These are phyloP conservation scores for Gadus macrocephalus DNA, from an alignment of 2,113 vertebrate genomes.

Conservation along the genomic window DNA sequence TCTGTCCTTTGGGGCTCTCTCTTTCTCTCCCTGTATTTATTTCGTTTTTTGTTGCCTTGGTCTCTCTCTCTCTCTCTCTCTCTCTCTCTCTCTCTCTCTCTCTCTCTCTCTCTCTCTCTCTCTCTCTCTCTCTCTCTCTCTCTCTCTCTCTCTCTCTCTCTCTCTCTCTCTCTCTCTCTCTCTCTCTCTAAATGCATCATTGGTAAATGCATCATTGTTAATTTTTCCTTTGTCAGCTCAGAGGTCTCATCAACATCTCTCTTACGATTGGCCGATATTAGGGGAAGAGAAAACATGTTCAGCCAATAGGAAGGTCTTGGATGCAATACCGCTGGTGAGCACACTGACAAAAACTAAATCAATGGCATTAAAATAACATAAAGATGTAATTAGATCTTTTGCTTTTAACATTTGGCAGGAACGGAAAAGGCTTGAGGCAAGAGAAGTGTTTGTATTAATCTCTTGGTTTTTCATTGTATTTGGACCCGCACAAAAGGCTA, in stretches of 20 bases:
- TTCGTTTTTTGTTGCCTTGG: too few species aligned
- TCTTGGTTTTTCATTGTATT: too few species aligned
- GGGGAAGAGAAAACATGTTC: constrained; percentile 34
- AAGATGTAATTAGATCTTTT: too few species aligned
- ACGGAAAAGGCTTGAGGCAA: too few species aligned
- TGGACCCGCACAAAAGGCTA: too few species aligned
- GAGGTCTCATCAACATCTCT: constrained; percentile 31
- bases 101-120: not conserved
- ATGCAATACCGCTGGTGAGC: constrained; percentile 32
- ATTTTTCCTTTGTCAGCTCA: constrained; percentile 37
- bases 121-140: constrained; percentile 16
- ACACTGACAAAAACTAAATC: not conserved
- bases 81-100: too few species aligned
- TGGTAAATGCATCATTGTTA: constrained; percentile 37
- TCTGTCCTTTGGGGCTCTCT: too few species aligned
- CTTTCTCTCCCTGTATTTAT: too few species aligned
- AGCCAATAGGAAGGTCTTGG: constrained; percentile 41
- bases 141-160: constrained; percentile 7
- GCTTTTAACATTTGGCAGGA: too few species aligned
- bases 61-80: too few species aligned
- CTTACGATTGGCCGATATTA: constrained; percentile 39
- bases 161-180: constrained; percentile 31
- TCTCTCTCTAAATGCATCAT: constrained; percentile 37
- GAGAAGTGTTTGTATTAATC: too few species aligned
- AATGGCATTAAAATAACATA: too few species aligned